Evolutionary conservation across 2,113 vertebrate genomes (phyloP).

Genomic region (Oxygymnocypris stewartii): DNA sequence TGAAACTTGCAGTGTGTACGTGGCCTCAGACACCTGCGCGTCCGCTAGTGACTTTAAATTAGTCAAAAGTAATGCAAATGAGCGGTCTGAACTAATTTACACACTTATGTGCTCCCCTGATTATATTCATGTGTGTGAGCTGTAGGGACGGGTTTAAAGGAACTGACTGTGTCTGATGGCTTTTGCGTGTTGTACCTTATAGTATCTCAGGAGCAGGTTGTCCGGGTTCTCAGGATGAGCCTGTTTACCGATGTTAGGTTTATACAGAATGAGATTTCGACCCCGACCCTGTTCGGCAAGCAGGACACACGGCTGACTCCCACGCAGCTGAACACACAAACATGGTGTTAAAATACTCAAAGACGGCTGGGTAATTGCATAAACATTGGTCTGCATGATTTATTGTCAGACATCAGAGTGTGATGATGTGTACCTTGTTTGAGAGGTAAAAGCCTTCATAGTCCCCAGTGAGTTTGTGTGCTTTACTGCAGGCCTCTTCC

Average conservation of each 20-base stretch:
- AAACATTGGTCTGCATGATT: neutral
- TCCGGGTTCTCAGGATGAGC: conserved; percentile 87
- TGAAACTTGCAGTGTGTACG: too few relatives aligned
- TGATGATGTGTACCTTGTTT: conserved; percentile 76
- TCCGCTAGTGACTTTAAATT: too few relatives aligned
- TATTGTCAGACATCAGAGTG: neutral
- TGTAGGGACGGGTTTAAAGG: neutral
- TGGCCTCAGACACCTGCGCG: too few relatives aligned
- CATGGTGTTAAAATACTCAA: neutral
- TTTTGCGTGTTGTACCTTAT: conserved; percentile 68
- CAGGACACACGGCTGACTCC: conserved; percentile 84
- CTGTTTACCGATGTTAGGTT: conserved; percentile 94
- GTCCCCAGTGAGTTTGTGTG: conserved; percentile 75
- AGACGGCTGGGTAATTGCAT: neutral
- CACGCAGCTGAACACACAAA: conserved; percentile 76
- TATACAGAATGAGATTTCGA: conserved; percentile 86
- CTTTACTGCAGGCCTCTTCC: conserved; percentile 84
- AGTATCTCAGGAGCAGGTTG: conserved; percentile 85
- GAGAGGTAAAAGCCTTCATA: conserved; percentile 93
- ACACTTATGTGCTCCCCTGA: too few relatives aligned
- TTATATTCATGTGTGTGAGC: neutral
- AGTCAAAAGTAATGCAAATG: too few relatives aligned
- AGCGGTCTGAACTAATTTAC: too few relatives aligned
- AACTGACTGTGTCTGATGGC: neutral
- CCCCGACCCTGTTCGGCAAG: conserved; percentile 88